Conservation (phyloP, 2,888 invertebrate species). For the Phorcus lineatus region DNA sequence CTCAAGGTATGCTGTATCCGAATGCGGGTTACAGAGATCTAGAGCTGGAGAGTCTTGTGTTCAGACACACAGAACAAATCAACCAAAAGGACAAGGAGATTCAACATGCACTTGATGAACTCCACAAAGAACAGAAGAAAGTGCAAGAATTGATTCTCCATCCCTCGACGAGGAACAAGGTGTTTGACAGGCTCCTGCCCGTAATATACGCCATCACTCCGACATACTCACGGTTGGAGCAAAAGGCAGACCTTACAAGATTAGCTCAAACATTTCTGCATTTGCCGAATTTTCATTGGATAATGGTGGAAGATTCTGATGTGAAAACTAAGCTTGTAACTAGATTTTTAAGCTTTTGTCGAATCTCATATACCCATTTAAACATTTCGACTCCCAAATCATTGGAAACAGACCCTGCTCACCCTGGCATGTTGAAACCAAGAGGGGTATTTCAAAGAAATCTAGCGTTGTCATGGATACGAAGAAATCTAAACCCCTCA, state of each 20-base stretch:
- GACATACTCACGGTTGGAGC: constrained; percentile 88
- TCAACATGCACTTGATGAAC: too few relatives aligned
- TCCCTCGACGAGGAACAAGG: not conserved
- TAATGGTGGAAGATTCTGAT: constrained; percentile 90
- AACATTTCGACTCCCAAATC: constrained; percentile 82
- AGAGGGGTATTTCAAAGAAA: constrained; percentile 76
- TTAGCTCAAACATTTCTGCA: constrained; percentile 89
- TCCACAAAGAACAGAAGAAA: too few relatives aligned
- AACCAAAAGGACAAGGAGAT: too few relatives aligned
- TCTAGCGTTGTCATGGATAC: constrained; percentile 83
- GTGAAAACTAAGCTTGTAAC: constrained; percentile 83
- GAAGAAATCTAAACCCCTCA: constrained; percentile 79
- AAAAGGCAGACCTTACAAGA: constrained; percentile 94
- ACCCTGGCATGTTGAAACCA: constrained; percentile 79
- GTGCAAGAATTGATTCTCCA: too few relatives aligned
- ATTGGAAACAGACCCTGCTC: constrained; percentile 53
- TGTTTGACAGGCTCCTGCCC: constrained; percentile 66
- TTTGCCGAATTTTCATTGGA: constrained; percentile 93
- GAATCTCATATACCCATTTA: constrained; percentile 82
- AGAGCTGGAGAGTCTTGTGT: too few relatives aligned
- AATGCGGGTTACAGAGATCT: too few relatives aligned
- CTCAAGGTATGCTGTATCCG: too few relatives aligned
- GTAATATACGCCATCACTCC: constrained; percentile 94
- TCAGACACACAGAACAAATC: too few relatives aligned
- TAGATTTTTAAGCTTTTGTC: constrained; percentile 83